A percentile compares a stretch with the other conserved stretches of the same genome.
These are phyloP conservation scores for Neelides folsomi DNA, from an alignment of 2,888 invertebrate species.

Conservation along the genomic window DNA sequence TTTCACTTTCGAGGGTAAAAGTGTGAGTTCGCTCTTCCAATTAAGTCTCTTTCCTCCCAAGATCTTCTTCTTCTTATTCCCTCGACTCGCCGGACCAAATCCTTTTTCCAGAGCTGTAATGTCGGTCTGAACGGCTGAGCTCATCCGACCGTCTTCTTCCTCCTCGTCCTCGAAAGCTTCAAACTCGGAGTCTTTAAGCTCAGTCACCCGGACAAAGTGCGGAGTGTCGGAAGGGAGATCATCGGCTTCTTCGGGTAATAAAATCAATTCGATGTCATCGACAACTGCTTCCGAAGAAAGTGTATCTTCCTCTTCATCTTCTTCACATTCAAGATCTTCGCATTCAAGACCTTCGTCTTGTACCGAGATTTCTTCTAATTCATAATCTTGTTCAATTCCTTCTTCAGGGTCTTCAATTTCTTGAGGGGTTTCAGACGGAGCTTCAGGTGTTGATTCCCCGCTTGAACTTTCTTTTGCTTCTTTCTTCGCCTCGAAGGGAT, in stretches of 20 bases:
- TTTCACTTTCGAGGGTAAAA: conserved; percentile 31
- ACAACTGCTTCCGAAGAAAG: conserved; percentile 32
- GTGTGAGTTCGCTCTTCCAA: conserved; percentile 32
- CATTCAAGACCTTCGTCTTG: not conserved
- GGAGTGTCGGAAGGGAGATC: conserved; percentile 23
- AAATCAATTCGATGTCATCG: conserved; percentile 32
- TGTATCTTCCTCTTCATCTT: conserved; percentile 24
- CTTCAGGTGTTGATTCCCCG: not conserved
- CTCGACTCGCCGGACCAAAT: not conserved
- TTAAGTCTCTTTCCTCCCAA: conserved; percentile 27
- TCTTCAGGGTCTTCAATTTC: not conserved
- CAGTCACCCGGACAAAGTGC: conserved; percentile 30
- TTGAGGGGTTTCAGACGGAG: not conserved
- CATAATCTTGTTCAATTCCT: not conserved
- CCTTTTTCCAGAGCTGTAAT: conserved; percentile 26
- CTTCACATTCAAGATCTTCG: conserved; percentile 10
- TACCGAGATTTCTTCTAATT: no score
- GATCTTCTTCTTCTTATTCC: conserved; percentile 4
- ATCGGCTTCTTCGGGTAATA: conserved; percentile 31
- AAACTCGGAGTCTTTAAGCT: conserved; percentile 23
- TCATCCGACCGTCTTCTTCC: conserved; percentile 16
- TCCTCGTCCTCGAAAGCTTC: conserved; percentile 16
- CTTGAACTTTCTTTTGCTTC: no score
- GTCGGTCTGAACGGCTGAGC: conserved; percentile 31
- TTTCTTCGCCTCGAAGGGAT: no score